phyloP scores from a whole-genome alignment of 64 coral and sea anemone genomes.

The Dendronephthya gigantea region DNA sequence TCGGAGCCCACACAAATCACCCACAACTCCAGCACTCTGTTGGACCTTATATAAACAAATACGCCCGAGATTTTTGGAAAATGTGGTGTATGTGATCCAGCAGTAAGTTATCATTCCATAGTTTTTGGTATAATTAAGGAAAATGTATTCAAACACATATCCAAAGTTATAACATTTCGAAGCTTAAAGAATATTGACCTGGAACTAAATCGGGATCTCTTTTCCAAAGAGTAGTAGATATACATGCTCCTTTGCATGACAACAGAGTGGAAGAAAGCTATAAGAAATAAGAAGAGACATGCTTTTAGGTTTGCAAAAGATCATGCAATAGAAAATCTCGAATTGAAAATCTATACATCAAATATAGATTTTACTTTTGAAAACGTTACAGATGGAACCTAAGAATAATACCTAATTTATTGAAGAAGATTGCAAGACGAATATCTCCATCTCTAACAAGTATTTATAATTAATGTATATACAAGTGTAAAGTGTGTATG shows the following conservation, averaged over 20 bases:
- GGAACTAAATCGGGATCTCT: neutral
- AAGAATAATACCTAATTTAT: conserved; percentile 21
- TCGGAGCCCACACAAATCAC: conserved; percentile 7
- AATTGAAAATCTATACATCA: neutral
- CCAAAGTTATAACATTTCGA: conserved; percentile 11
- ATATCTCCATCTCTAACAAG: conserved; percentile 39
- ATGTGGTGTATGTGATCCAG: neutral
- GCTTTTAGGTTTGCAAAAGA: neutral
- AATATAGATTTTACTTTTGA: neutral
- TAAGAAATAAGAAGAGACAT: neutral
- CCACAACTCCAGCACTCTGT: neutral
- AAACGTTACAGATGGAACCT: conserved; percentile 39
- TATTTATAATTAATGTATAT: conserved; percentile 33
- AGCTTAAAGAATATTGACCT: neutral
- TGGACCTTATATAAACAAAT: conserved; percentile 28
- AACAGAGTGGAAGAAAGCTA: neutral
- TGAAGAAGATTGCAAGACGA: conserved; percentile 30
- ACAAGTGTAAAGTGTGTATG: conserved; percentile 9
- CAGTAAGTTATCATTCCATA: neutral
- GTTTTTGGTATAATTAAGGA: conserved; percentile 19
- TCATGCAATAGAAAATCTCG: neutral
- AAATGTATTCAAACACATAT: neutral
- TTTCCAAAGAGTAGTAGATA: neutral
- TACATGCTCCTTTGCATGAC: neutral
- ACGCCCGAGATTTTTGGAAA: conserved; percentile 19